Evolutionary conservation across 1,140 invertebrate genomes (phyloP), one percentile per base, ranked within the genome.

Genomic region (Drosophila bipectinata): DNA sequence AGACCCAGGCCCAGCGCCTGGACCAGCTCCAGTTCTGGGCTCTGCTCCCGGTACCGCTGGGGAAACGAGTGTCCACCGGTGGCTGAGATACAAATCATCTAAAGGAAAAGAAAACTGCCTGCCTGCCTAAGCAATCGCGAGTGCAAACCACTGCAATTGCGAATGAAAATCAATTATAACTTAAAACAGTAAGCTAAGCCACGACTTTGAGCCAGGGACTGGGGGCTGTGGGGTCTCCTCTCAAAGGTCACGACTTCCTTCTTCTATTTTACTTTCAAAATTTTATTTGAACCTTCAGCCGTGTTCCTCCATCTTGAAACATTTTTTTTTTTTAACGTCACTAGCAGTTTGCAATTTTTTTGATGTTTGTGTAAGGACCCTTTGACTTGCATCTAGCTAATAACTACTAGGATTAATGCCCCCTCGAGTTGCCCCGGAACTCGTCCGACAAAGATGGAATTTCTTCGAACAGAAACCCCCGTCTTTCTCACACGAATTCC

Each of bases 101-200:
- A 66, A 21, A 12, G 59, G 21, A 64, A 67, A 45, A 44, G 2
- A 32, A 32, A 64, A 67, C 82, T 85, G 81, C 81, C 81, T 69
- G 81, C 73, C 73, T 87, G 64, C 69, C 77, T 85, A 59, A 72
- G 52, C 30, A 18, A 26, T 55, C 2, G 37, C 28, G 53, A 59
- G 41, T 18, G 41, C 14, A 12, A 14, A 77, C 24, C 55, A 39
- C 60, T 48, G 67, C 37, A 67, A 54, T 34, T 44, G 41, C 41
- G 41, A 39, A 37, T 15, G 39, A 57, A 41, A 52, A 73, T 41
- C 30, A 49, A 49, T 44, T 54, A 44, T 44, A 52, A 49, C 39
- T 52, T 26, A 67, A 53, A 54, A 44, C 14, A 12, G 6, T 15
- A 44, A 44, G n/a, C 15, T 44, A 60, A 61, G 41, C 72, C 32